Conservation (phyloP, 2,888 invertebrate species). For the Calephelis perditalis region DNA sequence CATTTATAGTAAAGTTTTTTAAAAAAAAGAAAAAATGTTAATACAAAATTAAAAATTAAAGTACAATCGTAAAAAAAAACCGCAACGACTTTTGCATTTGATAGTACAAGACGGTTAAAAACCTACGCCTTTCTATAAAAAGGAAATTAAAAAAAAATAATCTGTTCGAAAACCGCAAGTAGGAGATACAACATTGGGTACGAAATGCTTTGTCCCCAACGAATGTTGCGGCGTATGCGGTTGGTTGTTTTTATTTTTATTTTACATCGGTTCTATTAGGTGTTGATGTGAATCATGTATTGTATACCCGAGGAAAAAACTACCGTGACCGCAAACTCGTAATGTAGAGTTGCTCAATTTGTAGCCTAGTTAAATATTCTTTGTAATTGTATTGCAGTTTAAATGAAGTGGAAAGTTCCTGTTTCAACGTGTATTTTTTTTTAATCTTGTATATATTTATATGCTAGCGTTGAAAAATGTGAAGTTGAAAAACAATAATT, state of each 20-base stretch:
- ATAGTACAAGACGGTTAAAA: too few relatives aligned
- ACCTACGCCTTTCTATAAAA: too few relatives aligned
- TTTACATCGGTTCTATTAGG: slow-evolving; percentile 16
- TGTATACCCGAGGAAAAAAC: slow-evolving; percentile 8
- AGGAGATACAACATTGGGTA: slow-evolving; percentile 7
- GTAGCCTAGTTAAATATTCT: slow-evolving; percentile 1
- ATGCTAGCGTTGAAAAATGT: too few relatives aligned
- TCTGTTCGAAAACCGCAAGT: slow-evolving; percentile 1
- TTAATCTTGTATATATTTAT: too few relatives aligned
- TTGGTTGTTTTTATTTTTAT: slow-evolving; percentile 4
- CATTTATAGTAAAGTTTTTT: too few relatives aligned
- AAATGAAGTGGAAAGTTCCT: slow-evolving; percentile 11
- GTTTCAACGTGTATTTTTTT: too few relatives aligned
- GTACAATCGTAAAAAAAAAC: too few relatives aligned
- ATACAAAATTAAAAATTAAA: too few relatives aligned
- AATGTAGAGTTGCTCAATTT: slow-evolving; percentile 17
- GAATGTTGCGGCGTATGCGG: slow-evolving; percentile 6
- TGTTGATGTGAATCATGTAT: slow-evolving; percentile 23
- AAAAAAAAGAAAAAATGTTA: too few relatives aligned
- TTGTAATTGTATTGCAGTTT: slow-evolving; percentile 17
- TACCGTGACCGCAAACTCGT: slow-evolving; percentile 21
- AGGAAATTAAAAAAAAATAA: slow-evolving; percentile 4
- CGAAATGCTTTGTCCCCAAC: slow-evolving; percentile 7
- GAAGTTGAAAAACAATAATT: too few relatives aligned
- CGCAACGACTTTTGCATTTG: too few relatives aligned